Percentiles rank a stretch among this genome's conserved stretches.
Evolutionary conservation across 2,113 vertebrate genomes (phyloP).

Genomic region (Tyrannus savana): DNA sequence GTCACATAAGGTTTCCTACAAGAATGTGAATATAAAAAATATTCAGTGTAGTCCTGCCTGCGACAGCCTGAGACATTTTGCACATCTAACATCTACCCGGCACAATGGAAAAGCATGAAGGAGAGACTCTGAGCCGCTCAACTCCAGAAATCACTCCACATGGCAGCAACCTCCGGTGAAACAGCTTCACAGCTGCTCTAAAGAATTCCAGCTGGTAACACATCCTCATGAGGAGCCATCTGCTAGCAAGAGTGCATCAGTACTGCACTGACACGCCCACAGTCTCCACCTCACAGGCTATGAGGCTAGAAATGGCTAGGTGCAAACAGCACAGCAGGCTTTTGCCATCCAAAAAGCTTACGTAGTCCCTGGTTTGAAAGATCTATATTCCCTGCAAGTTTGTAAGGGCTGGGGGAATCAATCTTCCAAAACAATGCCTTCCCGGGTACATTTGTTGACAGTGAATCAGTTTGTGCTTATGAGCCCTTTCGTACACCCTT

Average conservation of each 20-base stretch:
- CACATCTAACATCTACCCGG: not conserved
- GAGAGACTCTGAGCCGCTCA: not conserved
- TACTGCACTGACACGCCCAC: not conserved
- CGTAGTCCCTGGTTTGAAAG: not conserved
- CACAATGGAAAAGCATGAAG: not conserved
- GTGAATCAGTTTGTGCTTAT: not conserved
- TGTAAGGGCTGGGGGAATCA: not conserved
- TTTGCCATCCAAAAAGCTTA: not conserved
- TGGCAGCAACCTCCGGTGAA: not conserved
- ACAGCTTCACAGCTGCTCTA: conserved; percentile 27
- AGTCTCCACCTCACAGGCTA: not conserved
- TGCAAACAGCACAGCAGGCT: not conserved
- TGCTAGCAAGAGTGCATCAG: not conserved
- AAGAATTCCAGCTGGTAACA: conserved; percentile 32
- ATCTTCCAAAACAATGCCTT: not conserved
- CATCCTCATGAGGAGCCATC: not conserved
- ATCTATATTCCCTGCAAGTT: not conserved
- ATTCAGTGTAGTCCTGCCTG: not conserved
- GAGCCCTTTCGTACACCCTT: not conserved
- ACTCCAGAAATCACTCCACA: not conserved
- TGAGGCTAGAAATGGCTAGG: not conserved
- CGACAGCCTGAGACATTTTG: not conserved
- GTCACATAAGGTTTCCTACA: not conserved
- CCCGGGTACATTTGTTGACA: not conserved
- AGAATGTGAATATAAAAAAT: not conserved